These are phyloP conservation scores for Chrysolina haemoptera DNA, from an alignment of 2,888 invertebrate species.

Conservation along the genomic window DNA sequence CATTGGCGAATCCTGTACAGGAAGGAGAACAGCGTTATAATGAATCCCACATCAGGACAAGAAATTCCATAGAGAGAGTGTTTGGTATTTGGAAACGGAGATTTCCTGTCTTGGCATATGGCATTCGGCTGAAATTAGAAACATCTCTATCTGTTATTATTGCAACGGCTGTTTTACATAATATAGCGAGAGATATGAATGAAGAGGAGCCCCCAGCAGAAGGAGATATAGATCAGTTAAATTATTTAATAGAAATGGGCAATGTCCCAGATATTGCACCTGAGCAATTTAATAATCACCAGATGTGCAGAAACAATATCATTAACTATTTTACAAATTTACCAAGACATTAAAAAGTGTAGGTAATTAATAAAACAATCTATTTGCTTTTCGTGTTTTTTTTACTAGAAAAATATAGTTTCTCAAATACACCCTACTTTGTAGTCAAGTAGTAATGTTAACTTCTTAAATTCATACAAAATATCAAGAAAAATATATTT, in stretches of 20 bases:
- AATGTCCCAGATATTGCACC: constrained; percentile 8
- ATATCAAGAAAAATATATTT: not conserved
- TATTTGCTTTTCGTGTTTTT: not conserved
- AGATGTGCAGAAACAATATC: constrained; percentile 5
- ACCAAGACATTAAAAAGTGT: constrained; percentile 7
- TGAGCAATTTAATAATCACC: not conserved
- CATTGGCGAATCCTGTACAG: constrained; percentile 1
- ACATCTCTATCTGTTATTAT: constrained; percentile 2
- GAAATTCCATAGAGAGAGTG: not conserved
- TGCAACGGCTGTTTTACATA: constrained; percentile 4
- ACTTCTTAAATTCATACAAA: not conserved
- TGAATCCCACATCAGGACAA: not conserved
- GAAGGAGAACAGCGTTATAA: constrained; percentile 7
- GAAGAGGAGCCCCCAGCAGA: constrained; percentile 11
- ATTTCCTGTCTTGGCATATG: not conserved
- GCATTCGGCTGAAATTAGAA: not conserved
- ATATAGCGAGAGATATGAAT: not conserved
- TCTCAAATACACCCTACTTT: not conserved
- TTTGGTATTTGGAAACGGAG: constrained; percentile 3
- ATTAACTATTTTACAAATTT: constrained; percentile 11
- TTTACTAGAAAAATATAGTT: not conserved
- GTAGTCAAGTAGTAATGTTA: not conserved
- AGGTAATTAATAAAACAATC: not conserved
- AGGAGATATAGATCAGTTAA: constrained; percentile 6
- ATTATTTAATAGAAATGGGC: constrained; percentile 13